Base-by-base conservation (phyloP, 2,113 vertebrate genomes). In the Dasyornis broadbenti region DNA sequence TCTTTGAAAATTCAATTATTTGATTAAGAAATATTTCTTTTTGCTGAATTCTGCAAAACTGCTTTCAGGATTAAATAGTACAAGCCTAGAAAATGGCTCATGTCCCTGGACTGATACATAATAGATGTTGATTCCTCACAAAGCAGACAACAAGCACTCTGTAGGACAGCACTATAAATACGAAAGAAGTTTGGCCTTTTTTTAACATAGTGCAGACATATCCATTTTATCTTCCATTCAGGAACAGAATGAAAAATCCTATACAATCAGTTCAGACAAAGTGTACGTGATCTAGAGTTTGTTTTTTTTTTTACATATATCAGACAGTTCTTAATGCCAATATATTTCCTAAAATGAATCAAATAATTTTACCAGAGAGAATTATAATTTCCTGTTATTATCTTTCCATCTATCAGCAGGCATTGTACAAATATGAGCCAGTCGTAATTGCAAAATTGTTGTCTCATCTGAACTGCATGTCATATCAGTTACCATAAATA, bases 71-170 rank as follows among this genome's bases (percentile, higher is more conserved):
- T 70, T 86, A 68, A 94, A 81, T n/a, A 96, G 69, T 86, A 88
- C 57, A 91, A 94, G 54, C 30, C 50, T 49, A 81, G 83, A 87
- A 96, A 95, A 91, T 15, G 18, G 28, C 44, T 94, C 88, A 72
- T 81, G 76, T 94, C 93, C 91, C 93, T 95, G 63, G 92, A 96
- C 92, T 95, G 96, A 97, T 96, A 95, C 33, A 86, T 90, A 90
- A 84, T 56, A 90, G 75, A 97, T 95, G 86, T 86, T 94, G 90
- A 95, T 95, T 96, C 81, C 77, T 96, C 86, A 83, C 23, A 60
- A 89, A 94, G 52, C 63, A 97, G 95, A 97, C 83, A 97, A 89
- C 95, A 44, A 97, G 45, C 73, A 45, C 73, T 92, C 86, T 90
- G 75, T 77, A 94, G 82, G 47, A 82, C 76, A 88, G 69, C 75